phyloP scores from a whole-genome alignment of 2,888 invertebrate genomes.

The Hemicrepidius hirtus region DNA sequence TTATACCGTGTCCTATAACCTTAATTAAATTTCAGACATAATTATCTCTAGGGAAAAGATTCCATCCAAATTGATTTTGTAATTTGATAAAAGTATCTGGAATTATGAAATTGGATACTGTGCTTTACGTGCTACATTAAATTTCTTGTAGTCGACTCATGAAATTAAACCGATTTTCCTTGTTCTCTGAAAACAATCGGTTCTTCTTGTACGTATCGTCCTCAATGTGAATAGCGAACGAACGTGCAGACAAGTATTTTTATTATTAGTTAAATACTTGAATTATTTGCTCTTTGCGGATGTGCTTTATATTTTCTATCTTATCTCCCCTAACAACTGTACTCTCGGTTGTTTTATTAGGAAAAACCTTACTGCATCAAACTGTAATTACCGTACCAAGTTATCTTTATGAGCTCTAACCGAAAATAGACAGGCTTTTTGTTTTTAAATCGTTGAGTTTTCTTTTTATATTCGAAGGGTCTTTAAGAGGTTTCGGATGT shows the following conservation, averaged over 20 bases:
- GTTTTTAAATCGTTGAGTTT: slow-evolving; percentile 31
- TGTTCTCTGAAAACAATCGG: slow-evolving; percentile 1
- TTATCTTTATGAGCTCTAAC: slow-evolving; percentile 50
- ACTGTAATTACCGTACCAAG: slow-evolving; percentile 54
- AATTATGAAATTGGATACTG: slow-evolving; percentile 23
- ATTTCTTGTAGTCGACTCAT: not conserved
- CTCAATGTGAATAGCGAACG: slow-evolving; percentile 19
- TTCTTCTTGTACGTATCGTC: slow-evolving; percentile 17
- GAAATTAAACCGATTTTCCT: not conserved
- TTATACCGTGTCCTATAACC: slow-evolving; percentile 38
- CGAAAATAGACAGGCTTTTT: slow-evolving; percentile 16
- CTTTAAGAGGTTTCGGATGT: too few relatives aligned
- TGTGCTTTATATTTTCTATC: slow-evolving; percentile 41
- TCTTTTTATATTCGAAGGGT: slow-evolving; percentile 12
- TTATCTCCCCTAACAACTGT: slow-evolving; percentile 46
- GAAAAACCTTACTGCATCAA: slow-evolving; percentile 55
- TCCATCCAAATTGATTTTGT: slow-evolving; percentile 38
- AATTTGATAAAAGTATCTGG: slow-evolving; percentile 34
- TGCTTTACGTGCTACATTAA: slow-evolving; percentile 3
- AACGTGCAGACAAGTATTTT: not conserved
- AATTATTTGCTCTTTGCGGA: slow-evolving; percentile 53
- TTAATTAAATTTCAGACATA: slow-evolving; percentile 43
- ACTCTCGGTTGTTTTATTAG: slow-evolving; percentile 53
- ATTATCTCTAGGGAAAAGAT: slow-evolving; percentile 34
- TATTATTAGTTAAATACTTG: slow-evolving; percentile 8